These are phyloP conservation scores for Penaeus vannamei DNA, from an alignment of 1,140 invertebrate species.

Conservation along the genomic window DNA sequence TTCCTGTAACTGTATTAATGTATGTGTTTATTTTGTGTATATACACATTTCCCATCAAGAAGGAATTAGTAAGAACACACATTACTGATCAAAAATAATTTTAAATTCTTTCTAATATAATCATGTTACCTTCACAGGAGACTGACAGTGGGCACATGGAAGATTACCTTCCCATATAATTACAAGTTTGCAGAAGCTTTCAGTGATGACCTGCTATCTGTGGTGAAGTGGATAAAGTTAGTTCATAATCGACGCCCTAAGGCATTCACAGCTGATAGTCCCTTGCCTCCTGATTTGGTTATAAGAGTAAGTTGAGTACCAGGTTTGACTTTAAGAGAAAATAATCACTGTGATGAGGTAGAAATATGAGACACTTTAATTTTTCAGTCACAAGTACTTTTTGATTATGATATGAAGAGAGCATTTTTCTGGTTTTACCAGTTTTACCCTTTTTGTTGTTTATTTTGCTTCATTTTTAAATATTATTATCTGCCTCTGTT, in stretches of 20 bases:
- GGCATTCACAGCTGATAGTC: slow-evolving; percentile 78
- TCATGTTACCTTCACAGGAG: slow-evolving; percentile 68
- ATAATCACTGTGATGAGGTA: no score
- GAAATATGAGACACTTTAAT: no score
- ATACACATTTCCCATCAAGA: no score
- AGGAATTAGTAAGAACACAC: no score
- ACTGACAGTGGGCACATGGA: slow-evolving; percentile 80
- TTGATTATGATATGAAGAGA: no score
- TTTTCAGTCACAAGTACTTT: no score
- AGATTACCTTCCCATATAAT: slow-evolving; percentile 90
- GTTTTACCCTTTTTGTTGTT: no score
- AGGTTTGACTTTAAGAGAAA: background rate
- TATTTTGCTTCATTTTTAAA: no score
- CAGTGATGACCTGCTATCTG: slow-evolving; percentile 89
- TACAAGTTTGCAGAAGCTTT: slow-evolving; percentile 95
- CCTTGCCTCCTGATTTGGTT: slow-evolving; percentile 87
- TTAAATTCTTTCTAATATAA: background rate
- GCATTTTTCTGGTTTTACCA: no score
- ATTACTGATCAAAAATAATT: background rate
- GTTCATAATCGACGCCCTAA: slow-evolving; percentile 83
- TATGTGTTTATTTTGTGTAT: no score
- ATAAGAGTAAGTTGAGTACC: slow-evolving; percentile 80
- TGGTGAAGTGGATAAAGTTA: slow-evolving; percentile 94
- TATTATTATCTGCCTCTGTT: no score
- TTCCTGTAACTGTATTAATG: background rate